Percentiles rank a stretch among this genome's conserved stretches.
Evolutionary conservation across 2,113 vertebrate species (phyloP).

Genomic region (Poeciliopsis prolifica): DNA sequence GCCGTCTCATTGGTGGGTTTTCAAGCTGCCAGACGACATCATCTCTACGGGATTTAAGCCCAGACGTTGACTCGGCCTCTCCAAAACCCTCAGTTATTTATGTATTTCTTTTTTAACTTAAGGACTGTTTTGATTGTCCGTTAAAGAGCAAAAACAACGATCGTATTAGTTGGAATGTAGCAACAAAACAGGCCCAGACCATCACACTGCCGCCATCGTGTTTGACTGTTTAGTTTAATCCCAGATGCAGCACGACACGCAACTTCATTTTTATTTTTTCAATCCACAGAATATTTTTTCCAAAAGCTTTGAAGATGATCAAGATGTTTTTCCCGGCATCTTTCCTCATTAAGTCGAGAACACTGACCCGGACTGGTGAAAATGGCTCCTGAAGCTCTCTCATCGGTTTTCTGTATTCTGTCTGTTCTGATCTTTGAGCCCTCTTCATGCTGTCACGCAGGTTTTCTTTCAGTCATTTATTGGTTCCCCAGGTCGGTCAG

Average conservation of each 20-base stretch:
- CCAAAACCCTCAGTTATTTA: no score
- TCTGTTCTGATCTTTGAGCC: neutral
- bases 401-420: neutral
- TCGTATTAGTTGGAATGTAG: neutral
- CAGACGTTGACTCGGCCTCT: no score
- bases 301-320: neutral
- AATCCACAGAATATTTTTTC: neutral
- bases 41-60: no score
- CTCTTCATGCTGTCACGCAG: neutral
- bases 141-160: neutral
- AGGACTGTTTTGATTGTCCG: no score
- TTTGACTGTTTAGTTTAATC: no score
- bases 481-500: neutral
- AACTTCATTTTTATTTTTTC: neutral
- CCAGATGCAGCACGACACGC: no score
- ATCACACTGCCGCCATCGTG: no score
- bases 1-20: no score
- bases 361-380: neutral
- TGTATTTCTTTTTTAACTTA: no score
- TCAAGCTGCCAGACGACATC: no score
- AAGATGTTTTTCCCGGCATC: neutral
- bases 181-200: neutral
- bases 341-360: neutral
- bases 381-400: neutral
- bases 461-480: neutral